Evolutionary conservation across 2,113 vertebrate species (phyloP), one percentile per base, ranked within the genome.

Genomic region (Prunella fulvescens): DNA sequence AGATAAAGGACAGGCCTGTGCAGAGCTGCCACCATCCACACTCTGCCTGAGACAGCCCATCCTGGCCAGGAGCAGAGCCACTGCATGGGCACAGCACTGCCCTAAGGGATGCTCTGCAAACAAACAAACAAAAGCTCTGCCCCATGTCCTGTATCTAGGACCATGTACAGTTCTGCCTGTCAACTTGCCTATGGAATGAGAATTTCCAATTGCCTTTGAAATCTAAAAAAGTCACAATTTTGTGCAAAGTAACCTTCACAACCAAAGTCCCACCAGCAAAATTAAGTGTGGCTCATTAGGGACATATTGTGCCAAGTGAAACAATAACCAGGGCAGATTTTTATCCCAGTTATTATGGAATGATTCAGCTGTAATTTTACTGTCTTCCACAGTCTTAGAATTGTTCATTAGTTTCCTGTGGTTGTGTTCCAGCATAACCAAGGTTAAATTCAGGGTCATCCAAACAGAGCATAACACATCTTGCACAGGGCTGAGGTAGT

Each of bases 121-220:
- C 2, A n/a, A 45, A 25, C 19, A 48, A 45, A 19, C 57, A 50
- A 10, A 1, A 6, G 7, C 33, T 72, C 33, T 81, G 40, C 31
- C 45, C 47, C 62, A 9, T 18, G 19, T 20, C 42, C 29, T 39
- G 0, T 4, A 11, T 11, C 6, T 7, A 28, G 33, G 14, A 22
- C 62, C 15, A 2, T 3, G 3, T 3, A 11, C 1, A 18, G 17
- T 5, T n/a, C 26, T 56, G 28, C 5, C 47, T 76, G 20, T 14
- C 31, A 48, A 18, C 20, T 50, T 69, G 29, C 12, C 18, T 13
- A 8, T 18, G 26, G n/a, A 66, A 76, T 5, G 19, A 56, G 10
- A 9, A 23, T 12, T 53, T 54, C 25, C 48, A 60, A 14, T 28
- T 65, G 23, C 28, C 8, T 48, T 17, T 37, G 7, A 40, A 39